Base-by-base conservation (phyloP, 2,797 vertebrate species). In the Alca torda region DNA sequence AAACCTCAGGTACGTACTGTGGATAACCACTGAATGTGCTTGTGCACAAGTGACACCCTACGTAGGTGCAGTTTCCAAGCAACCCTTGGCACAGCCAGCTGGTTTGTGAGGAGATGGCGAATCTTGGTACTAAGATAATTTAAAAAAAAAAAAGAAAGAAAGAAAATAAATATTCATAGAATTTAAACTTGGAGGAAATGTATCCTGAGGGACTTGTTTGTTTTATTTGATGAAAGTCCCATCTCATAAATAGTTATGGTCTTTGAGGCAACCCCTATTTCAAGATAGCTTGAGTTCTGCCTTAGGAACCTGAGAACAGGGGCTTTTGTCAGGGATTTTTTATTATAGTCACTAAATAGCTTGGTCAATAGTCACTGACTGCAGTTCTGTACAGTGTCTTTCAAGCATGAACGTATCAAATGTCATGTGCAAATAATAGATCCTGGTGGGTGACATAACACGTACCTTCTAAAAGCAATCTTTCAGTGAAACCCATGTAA, bases 1-100 rank as follows among this genome's bases (percentile, higher is more conserved):
- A 97, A 99, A 99, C 95, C 99, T 99, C 97, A 99, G 99, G 99
- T 99, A 60, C 7, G 67, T 35, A 30, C 41, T 56, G 28, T 26
- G 70, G 11, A 5, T n/a, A 4, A 4, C 54, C 37, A 5, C 19
- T 63, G 68, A 5, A 31, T 20, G 19, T 67, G 53, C 43, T 69
- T 35, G 10, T 10, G 33, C 28, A 16, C 14, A 4, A 48, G 18
- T 41, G 15, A 33, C 56, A 48, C 46, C 39, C 53, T 33, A 0
- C 1, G 1, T 3, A 6, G 26, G 14, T 60, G 56, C 37, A 46
- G 24, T 73, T 75, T 64, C 41, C 35, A 39, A 53, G 25, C 33
- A 37, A 70, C 12, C 24, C 14, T 84, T 54, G 41, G 33, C 48
- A 75, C 37, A 89, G 43, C 6, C 37, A 73, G 21, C 4, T 83